These are phyloP conservation scores for Otus sunia DNA, from an alignment of 2,113 vertebrate genomes.

Conservation along the genomic window DNA sequence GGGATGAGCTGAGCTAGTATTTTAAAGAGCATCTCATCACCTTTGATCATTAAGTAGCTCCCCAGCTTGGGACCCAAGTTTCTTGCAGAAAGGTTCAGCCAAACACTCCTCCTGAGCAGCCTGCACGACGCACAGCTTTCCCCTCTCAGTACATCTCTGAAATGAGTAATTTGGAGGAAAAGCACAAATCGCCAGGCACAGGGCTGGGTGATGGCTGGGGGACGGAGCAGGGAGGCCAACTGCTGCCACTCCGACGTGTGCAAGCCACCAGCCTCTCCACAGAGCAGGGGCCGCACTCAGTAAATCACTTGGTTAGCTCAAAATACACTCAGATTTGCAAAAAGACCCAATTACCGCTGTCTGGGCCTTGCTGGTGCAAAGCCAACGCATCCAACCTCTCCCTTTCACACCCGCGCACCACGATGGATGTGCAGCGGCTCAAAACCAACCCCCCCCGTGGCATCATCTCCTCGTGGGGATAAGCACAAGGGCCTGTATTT, in stretches of 20 bases:
- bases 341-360: not conserved
- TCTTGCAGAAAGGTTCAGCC: not conserved
- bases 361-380: not conserved
- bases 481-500: not conserved
- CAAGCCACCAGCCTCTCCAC: too few species aligned
- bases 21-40: not conserved
- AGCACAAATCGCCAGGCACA: not conserved
- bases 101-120: too few species aligned
- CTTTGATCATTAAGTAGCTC: not conserved
- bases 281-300: fast-evolving
- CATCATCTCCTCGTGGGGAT: fast-evolving
- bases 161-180: not conserved
- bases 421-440: fast-evolving
- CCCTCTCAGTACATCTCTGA: not conserved
- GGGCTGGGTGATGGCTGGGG: not conserved
- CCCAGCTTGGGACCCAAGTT: not conserved
- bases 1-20: not conserved
- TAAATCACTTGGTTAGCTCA: not conserved
- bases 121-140: fast-evolving
- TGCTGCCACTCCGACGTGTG: not conserved
- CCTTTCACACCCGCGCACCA: fast-evolving
- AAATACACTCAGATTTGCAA: not conserved
- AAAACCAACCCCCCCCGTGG: not conserved
- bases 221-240: too few species aligned
- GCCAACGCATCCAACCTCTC: not conserved